Conservation (phyloP, 2,888 invertebrate species). For the Liopterus haemorrhoidalis region DNA sequence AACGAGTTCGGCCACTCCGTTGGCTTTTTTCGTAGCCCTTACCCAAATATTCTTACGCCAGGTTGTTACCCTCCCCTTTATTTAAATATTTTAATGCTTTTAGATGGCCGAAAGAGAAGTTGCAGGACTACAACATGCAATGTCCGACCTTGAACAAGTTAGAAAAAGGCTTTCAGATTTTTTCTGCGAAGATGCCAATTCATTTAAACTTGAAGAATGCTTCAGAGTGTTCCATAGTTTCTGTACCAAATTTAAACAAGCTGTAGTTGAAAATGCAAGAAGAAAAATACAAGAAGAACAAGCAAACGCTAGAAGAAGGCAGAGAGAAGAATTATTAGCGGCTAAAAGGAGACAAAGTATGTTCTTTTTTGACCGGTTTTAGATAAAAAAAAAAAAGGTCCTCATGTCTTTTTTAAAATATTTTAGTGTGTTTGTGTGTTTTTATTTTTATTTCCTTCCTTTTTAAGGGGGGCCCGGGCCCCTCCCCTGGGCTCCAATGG, state of each 20-base stretch:
- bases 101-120: conserved; percentile 77
- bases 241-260: conserved; percentile 79
- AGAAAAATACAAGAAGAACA: conserved; percentile 80
- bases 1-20: too few species aligned
- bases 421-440: too few species aligned
- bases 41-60: too few species aligned
- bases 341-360: conserved; percentile 58
- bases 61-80: too few species aligned
- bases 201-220: conserved; percentile 92
- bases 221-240: conserved; percentile 85
- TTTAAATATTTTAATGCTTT: conserved; percentile 23
- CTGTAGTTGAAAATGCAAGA: conserved; percentile 78
- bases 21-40: too few species aligned
- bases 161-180: conserved; percentile 79
- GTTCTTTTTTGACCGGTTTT: too few species aligned
- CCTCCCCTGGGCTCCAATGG: too few species aligned
- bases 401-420: too few species aligned
- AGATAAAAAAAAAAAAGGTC: too few species aligned
- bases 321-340: conserved; percentile 67
- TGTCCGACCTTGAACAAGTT: conserved; percentile 76
- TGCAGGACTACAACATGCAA: conserved; percentile 66
- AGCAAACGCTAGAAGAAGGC: conserved; percentile 68
- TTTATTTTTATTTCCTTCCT: too few species aligned
- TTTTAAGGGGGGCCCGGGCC: too few species aligned
- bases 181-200: conserved; percentile 86